Conservation (phyloP, 2,113 vertebrate genomes). For the Cygnus buccinator region DNA sequence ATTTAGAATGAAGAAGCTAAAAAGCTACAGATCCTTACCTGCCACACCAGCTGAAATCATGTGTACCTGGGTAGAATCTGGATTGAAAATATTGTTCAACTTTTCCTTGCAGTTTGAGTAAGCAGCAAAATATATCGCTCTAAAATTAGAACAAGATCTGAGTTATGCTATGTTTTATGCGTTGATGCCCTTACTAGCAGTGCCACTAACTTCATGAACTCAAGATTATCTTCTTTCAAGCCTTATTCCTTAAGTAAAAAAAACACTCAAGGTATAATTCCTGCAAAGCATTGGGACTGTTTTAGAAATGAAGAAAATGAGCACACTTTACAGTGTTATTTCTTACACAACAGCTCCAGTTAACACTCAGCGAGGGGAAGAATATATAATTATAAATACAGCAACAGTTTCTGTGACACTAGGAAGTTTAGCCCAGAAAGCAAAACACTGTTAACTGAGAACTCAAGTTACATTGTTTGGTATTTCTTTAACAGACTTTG, state of each 20-base stretch:
- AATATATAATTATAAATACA: background rate
- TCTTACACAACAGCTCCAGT: background rate
- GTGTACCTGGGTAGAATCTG: slow-evolving; percentile 94
- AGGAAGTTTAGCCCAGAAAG: background rate
- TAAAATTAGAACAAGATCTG: slow-evolving; percentile 73
- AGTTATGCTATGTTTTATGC: background rate
- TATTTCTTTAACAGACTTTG: background rate
- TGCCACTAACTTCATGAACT: background rate
- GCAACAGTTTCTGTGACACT: background rate
- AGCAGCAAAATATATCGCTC: slow-evolving; percentile 98
- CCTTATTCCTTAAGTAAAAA: background rate
- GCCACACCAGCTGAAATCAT: slow-evolving; percentile 95
- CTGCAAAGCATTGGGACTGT: background rate
- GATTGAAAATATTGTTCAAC: slow-evolving; percentile 88
- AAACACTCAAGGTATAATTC: background rate
- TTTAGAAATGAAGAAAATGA: background rate
- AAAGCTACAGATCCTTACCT: slow-evolving; percentile 85
- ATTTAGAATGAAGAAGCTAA: slow-evolving; percentile 6
- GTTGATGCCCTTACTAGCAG: accelerated
- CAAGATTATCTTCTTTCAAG: background rate
- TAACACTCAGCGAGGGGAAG: background rate
- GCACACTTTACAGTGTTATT: background rate
- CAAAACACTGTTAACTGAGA: background rate
- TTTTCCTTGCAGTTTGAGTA: slow-evolving; percentile 96
- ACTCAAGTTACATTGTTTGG: background rate